A percentile compares a stretch with the other conserved stretches of the same genome.
phyloP scores from a whole-genome alignment of 2,888 invertebrate genomes.

The Arrhopalites spinosus region DNA sequence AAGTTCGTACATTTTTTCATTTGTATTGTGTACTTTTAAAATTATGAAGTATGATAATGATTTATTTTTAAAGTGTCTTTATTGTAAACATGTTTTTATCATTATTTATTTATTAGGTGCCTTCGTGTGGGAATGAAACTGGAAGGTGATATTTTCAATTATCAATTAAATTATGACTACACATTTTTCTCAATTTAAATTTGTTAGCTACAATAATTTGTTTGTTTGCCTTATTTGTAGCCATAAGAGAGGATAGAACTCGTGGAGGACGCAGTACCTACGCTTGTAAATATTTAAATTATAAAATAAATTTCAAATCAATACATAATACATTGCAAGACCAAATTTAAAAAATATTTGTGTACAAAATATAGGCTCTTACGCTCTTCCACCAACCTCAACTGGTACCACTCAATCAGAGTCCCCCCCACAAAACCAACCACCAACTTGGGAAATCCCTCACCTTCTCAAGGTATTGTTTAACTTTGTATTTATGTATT shows the following conservation, averaged over 20 bases:
- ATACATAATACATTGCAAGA: too few relatives aligned
- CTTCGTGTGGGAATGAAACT: slow-evolving; percentile 95
- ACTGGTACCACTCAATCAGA: slow-evolving; percentile 53
- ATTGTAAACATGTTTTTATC: too few relatives aligned
- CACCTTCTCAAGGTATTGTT: slow-evolving; percentile 51
- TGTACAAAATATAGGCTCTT: slow-evolving; percentile 58
- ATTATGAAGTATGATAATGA: too few relatives aligned
- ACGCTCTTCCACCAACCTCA: slow-evolving; percentile 73
- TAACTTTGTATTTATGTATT: too few relatives aligned
- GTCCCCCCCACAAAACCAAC: slow-evolving; percentile 51
- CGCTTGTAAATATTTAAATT: slow-evolving; percentile 72
- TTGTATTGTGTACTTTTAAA: too few relatives aligned
- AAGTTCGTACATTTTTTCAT: too few relatives aligned
- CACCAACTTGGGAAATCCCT: slow-evolving; percentile 56
- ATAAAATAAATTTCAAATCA: too few relatives aligned
- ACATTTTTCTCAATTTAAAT: neutral
- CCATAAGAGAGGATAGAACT: slow-evolving; percentile 92
- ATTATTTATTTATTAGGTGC: too few relatives aligned
- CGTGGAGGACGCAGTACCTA: slow-evolving; percentile 95
- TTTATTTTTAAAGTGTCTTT: too few relatives aligned
- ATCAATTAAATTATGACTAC: slow-evolving; percentile 3
- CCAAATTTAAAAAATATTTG: too few relatives aligned
- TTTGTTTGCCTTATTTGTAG: slow-evolving; percentile 60
- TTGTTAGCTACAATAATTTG: neutral
- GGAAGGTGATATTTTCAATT: slow-evolving; percentile 70